A percentile compares a stretch with the other conserved stretches of the same genome.
Conservation (phyloP, 2,113 vertebrate species). For the Ailurus styani region DNA sequence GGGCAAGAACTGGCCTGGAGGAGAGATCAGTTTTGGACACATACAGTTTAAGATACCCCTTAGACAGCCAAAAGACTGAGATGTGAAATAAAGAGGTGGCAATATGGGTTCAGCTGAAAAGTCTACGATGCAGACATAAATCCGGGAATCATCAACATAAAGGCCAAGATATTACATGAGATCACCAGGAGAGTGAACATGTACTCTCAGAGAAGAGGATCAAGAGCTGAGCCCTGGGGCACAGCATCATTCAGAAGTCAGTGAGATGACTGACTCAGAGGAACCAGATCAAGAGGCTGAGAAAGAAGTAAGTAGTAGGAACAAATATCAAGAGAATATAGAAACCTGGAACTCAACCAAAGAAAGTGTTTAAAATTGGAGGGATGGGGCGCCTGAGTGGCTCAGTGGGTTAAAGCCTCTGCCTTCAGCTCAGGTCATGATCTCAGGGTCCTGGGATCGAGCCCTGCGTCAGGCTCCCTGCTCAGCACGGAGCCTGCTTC, state of each 20-base stretch:
- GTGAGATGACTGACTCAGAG: neutral
- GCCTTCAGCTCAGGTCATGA: neutral
- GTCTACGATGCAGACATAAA: neutral
- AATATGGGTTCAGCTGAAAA: neutral
- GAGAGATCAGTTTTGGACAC: neutral
- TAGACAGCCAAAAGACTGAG: neutral
- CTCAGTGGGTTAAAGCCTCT: neutral
- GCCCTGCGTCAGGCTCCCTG: neutral
- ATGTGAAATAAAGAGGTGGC: neutral
- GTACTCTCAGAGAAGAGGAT: neutral
- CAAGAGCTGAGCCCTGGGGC: neutral
- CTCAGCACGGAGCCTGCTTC: neutral
- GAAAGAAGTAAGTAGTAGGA: neutral
- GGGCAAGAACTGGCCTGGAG: neutral
- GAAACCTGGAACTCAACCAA: neutral
- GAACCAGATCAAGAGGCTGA: neutral
- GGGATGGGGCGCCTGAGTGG: neutral
- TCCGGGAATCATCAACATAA: neutral
- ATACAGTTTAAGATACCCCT: neutral
- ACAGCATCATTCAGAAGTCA: neutral
- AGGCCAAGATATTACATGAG: neutral
- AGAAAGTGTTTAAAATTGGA: neutral
- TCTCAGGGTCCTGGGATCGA: neutral
- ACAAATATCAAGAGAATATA: neutral
- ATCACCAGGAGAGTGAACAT: neutral